phyloP scores from a whole-genome alignment of 1,140 invertebrate genomes.

The Scaptomyza graminum region DNA sequence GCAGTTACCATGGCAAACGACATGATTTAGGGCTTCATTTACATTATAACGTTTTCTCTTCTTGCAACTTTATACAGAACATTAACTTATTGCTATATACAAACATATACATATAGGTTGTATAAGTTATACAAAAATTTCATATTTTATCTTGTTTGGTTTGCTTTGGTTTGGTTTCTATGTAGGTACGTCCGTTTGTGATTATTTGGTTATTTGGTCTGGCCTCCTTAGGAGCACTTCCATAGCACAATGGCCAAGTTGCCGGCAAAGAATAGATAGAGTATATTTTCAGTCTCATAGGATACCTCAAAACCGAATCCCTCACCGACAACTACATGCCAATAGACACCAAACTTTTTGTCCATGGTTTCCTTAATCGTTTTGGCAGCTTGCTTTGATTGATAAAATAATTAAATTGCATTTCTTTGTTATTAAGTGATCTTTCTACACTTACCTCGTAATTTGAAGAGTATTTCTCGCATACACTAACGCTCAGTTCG shows the following conservation, averaged over 20 bases:
- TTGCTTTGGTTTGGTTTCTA: slow-evolving; percentile 49
- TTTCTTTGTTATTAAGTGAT: background rate
- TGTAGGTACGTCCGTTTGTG: slow-evolving; percentile 45
- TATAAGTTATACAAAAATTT: slow-evolving; percentile 55
- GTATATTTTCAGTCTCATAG: slow-evolving; percentile 94
- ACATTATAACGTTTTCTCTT: background rate
- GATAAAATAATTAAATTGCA: background rate
- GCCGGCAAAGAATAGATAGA: slow-evolving; percentile 96
- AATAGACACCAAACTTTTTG: slow-evolving; percentile 96
- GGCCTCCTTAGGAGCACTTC: slow-evolving; percentile 90
- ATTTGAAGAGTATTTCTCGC: slow-evolving; percentile 94
- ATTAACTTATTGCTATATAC: slow-evolving; percentile 42
- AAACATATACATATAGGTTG: slow-evolving; percentile 22
- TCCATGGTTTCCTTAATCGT: slow-evolving; percentile 97
- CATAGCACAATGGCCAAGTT: slow-evolving; percentile 95
- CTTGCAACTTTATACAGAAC: slow-evolving; percentile 36
- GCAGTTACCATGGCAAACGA: slow-evolving; percentile 41
- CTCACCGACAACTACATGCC: slow-evolving; percentile 97
- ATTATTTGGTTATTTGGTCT: slow-evolving; percentile 38
- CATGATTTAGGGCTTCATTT: slow-evolving; percentile 23
- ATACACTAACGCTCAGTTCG: slow-evolving; percentile 95
- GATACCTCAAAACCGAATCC: slow-evolving; percentile 96
- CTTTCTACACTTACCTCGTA: slow-evolving; percentile 87
- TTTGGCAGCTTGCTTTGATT: slow-evolving; percentile 88
- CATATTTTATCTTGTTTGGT: slow-evolving; percentile 24